Base-by-base conservation (phyloP, 2,888 invertebrate species). In the Drosophila longiperda region DNA sequence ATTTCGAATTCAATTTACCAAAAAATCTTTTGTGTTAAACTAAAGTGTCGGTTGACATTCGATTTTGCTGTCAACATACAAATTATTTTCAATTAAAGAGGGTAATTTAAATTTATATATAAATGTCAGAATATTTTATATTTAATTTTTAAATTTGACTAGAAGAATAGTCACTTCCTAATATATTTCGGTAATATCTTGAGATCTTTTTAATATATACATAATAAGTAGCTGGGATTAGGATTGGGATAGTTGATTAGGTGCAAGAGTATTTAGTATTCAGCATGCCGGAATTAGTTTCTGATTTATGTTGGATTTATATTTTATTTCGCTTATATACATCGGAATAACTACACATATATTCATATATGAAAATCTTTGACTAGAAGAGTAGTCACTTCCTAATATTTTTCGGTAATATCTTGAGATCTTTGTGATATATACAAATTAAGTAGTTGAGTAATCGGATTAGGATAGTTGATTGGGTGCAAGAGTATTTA, bases 41-140 rank as follows among this genome's bases (percentile, higher is more conserved):
- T 77, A 59, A 59, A 68, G 78, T 72, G 65, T 69, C 69, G 67
- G 69, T 83, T 90, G 83, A 68, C 81, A 86, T 66, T 86, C 54
- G 71, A 62, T 63, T 89, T 78, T 66, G 61, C 67, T 85, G 88
- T 81, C 74, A 89, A 58, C 75, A 71, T 71, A 38, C 45, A 73
- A 77, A 83, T 74, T 66, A 65, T 71, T 65, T 63, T 76, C 66
- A 70, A 78, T 85, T 78, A 76, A 80, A 59, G 48, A 65, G 45
- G 48, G 50, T 66, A 49, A 48, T 40, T 49, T 36, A 57, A 66
- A 70, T 55, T 60, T 11, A 5, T 36, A 17, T 40, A 32, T 40
- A 54, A 49, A 49, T 32, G 23, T 33, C 23, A 3, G 0, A 58
- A 45, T 36, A 6, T 36, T 38, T 36, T 36, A 4, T n/a, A 23